phyloP scores from a whole-genome alignment of 2,797 vertebrate species.

The Siniperca obscura region DNA sequence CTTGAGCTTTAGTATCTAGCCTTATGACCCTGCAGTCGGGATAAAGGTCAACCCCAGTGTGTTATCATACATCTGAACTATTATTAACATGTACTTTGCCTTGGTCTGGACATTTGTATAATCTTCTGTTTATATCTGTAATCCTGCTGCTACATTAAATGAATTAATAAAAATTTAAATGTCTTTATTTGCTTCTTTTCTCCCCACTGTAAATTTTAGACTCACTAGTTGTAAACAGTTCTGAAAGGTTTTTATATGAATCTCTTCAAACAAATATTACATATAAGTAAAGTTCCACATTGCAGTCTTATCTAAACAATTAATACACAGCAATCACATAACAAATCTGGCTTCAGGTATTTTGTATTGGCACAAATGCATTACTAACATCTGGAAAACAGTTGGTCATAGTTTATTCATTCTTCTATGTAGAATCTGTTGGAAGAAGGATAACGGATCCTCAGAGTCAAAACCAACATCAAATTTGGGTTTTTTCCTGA shows the following conservation, averaged over 20 bases:
- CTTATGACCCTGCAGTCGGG: conserved; percentile 79
- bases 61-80: conserved; percentile 85
- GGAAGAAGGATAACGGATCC: conserved; percentile 81
- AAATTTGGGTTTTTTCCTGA: conserved; percentile 86
- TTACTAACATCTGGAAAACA: neutral
- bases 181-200: neutral
- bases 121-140: conserved; percentile 88
- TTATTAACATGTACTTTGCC: conserved; percentile 87
- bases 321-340: neutral
- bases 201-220: neutral
- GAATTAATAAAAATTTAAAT: conserved; percentile 79
- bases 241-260: conserved; percentile 1
- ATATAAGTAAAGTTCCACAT: neutral
- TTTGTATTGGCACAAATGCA: neutral
- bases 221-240: neutral
- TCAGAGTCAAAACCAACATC: conserved; percentile 84
- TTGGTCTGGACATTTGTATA: conserved; percentile 89
- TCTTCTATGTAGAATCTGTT: conserved; percentile 69
- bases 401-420: conserved; percentile 87
- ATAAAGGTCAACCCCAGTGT: conserved; percentile 82
- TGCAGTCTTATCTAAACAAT: neutral
- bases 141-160: conserved; percentile 87
- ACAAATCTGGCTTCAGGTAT: neutral
- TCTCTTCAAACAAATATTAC: conserved; percentile 6
- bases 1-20: conserved; percentile 83